A percentile compares a stretch with the other conserved stretches of the same genome.
These are phyloP conservation scores for Vulpes lagopus DNA, from an alignment of 2,113 vertebrate genomes.

Conservation along the genomic window DNA sequence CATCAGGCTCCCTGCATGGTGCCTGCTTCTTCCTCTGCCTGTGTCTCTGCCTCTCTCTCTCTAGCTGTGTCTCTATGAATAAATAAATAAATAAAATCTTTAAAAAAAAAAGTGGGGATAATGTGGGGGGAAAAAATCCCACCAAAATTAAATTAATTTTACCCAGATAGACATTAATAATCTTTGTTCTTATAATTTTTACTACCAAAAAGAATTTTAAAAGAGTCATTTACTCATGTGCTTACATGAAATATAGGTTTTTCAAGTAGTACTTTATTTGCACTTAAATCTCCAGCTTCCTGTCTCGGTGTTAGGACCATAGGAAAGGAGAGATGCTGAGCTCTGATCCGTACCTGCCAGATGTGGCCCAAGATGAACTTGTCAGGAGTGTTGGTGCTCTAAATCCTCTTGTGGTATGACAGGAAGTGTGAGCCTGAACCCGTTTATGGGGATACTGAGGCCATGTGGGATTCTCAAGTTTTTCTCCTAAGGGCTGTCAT, in stretches of 20 bases:
- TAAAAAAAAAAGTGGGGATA: neutral
- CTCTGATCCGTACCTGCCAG: neutral
- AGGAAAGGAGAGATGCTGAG: neutral
- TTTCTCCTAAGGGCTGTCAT: neutral
- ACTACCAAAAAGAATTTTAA: neutral
- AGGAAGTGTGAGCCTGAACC: neutral
- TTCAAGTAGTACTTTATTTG: neutral
- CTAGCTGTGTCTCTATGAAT: too few relatives aligned
- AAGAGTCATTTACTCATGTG: neutral
- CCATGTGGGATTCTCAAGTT: neutral
- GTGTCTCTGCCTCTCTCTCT: too few relatives aligned
- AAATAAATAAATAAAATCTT: too few relatives aligned
- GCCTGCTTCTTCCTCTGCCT: too few relatives aligned
- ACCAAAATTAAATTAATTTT: neutral
- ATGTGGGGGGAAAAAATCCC: neutral
- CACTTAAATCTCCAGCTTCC: neutral
- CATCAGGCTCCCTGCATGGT: too few relatives aligned
- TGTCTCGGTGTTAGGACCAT: neutral
- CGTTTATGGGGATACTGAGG: neutral
- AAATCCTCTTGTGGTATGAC: too few relatives aligned
- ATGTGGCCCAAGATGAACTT: neutral
- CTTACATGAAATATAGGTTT: neutral
- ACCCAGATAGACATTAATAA: neutral
- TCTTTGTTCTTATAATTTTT: neutral
- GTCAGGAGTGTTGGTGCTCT: rapidly evolving